Evolutionary conservation across 2,797 vertebrate species (phyloP).

Genomic region (Aeoliscus strigatus): DNA sequence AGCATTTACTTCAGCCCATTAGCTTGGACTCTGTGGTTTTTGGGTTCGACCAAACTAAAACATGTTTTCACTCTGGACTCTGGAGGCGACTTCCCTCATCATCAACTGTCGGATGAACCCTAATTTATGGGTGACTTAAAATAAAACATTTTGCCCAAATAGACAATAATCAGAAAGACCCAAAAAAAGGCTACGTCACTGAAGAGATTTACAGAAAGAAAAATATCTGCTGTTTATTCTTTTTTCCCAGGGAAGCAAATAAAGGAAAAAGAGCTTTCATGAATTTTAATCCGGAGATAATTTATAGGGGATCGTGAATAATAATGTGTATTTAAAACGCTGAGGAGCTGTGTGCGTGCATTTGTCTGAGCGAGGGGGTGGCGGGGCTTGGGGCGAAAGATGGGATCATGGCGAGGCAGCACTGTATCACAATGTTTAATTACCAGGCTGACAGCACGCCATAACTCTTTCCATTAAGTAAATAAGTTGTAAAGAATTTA

Average conservation of each 20-base stretch:
- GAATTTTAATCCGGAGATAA: slow-evolving; percentile 75
- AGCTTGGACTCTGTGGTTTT: slow-evolving; percentile 49
- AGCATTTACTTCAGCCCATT: slow-evolving; percentile 31
- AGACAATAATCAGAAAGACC: slow-evolving; percentile 22
- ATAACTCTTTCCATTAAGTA: slow-evolving; percentile 99
- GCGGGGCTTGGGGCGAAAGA: slow-evolving; percentile 54
- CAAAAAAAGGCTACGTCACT: slow-evolving; percentile 51
- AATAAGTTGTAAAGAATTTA: slow-evolving; percentile 98
- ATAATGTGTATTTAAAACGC: slow-evolving; percentile 79
- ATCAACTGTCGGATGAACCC: slow-evolving; percentile 29
- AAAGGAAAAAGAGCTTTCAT: slow-evolving; percentile 69
- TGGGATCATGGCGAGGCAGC: slow-evolving; percentile 73
- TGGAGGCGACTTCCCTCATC: slow-evolving; percentile 39
- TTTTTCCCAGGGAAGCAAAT: slow-evolving; percentile 57
- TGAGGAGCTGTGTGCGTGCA: slow-evolving; percentile 32
- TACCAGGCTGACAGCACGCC: slow-evolving; percentile 84
- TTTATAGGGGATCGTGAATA: slow-evolving; percentile 72
- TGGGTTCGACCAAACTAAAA: slow-evolving; percentile 35
- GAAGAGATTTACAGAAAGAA: slow-evolving; percentile 64
- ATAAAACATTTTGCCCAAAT: slow-evolving; percentile 38
- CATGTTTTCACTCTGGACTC: slow-evolving; percentile 21
- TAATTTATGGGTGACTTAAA: no score
- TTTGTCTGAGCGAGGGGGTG: slow-evolving; percentile 23
- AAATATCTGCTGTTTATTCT: slow-evolving; percentile 49
- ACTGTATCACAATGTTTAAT: slow-evolving; percentile 91